These are phyloP conservation scores for Microtus ochrogaster DNA, from an alignment of 2,113 vertebrate genomes.

Conservation along the genomic window DNA sequence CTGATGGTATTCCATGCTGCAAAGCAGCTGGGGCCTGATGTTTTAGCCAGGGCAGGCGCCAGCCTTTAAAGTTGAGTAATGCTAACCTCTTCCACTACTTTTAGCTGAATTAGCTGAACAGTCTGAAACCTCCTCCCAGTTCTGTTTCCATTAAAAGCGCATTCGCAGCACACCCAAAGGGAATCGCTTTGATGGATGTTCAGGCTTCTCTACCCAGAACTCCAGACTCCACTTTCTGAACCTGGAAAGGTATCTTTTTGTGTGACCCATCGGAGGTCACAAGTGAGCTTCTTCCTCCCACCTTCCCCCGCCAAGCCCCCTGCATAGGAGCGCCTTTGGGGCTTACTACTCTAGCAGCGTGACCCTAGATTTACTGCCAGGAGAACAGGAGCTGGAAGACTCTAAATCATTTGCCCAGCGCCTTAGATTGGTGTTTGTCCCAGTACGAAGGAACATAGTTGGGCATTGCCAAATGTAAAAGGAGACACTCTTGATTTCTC, in stretches of 20 bases:
- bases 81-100: too few relatives aligned
- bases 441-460: background rate
- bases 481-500: accelerated
- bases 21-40: background rate
- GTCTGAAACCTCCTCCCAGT: background rate
- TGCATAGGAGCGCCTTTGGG: background rate
- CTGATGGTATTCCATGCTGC: background rate
- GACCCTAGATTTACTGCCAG: background rate
- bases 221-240: background rate
- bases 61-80: background rate
- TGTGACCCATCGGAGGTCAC: background rate
- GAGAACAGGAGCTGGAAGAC: background rate
- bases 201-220: background rate
- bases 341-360: background rate
- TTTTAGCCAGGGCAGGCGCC: background rate
- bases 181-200: background rate
- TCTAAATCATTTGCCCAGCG: background rate
- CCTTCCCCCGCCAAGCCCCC: accelerated
- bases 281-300: background rate
- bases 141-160: background rate
- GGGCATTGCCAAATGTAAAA: background rate
- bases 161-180: background rate
- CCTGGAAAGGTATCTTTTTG: too few relatives aligned
- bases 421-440: background rate
- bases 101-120: background rate